Evolutionary conservation across 2,888 invertebrate genomes (phyloP).

Genomic region (Ashinkailepas kermadecensis): DNA sequence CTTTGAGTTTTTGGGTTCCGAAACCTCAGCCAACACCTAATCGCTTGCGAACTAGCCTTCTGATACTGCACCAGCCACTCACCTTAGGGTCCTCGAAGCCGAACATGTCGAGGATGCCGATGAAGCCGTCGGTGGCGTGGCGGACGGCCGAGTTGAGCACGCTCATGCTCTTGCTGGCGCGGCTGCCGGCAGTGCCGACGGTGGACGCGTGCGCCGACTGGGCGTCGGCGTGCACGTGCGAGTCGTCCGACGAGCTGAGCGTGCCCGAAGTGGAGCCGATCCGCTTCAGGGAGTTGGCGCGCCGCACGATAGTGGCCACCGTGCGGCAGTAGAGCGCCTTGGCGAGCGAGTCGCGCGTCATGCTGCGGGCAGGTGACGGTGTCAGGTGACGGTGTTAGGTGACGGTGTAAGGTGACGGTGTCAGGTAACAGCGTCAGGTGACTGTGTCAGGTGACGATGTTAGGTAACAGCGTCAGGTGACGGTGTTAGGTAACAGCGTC

Average conservation of each 20-base stretch:
- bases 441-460: too few species aligned
- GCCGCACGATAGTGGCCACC: conserved; percentile 83
- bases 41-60: too few species aligned
- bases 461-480: too few species aligned
- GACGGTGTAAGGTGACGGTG: too few species aligned
- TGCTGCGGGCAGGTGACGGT: conserved; percentile 45
- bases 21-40: too few species aligned
- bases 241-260: conserved; percentile 41
- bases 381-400: background rate
- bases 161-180: conserved; percentile 72
- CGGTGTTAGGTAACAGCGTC: too few species aligned
- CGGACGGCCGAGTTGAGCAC: conserved; percentile 84
- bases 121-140: conserved; percentile 89
- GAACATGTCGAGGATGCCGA: conserved; percentile 93
- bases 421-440: too few species aligned
- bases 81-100: conserved; percentile 85
- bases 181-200: conserved; percentile 64
- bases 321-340: conserved; percentile 90
- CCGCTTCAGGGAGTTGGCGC: conserved; percentile 84
- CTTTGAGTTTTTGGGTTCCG: too few species aligned
- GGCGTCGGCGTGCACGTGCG: conserved; percentile 42
- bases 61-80: conserved; percentile 27
- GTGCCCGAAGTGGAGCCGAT: conserved; percentile 70
- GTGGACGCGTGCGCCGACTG: conserved; percentile 79
- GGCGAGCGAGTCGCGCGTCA: conserved; percentile 79